Evolutionary conservation across 2,888 invertebrate genomes (phyloP).

Genomic region (Linyphia triangularis): DNA sequence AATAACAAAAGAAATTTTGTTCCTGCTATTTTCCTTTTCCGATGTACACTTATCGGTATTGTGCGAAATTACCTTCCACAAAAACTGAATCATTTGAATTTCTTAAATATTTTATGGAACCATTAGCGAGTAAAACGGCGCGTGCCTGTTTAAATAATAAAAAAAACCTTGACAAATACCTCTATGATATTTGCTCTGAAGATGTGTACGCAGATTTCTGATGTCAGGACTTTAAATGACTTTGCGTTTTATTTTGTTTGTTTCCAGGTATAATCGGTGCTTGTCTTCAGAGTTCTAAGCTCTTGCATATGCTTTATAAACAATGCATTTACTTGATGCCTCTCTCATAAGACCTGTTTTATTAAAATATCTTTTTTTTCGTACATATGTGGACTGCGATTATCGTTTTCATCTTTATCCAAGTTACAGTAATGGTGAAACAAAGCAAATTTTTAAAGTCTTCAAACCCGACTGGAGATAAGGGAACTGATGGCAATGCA

Average conservation of each 20-base stretch:
- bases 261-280: slow-evolving; percentile 30
- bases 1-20: slow-evolving; percentile 53
- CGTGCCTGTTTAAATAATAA: neutral
- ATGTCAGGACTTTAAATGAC: slow-evolving; percentile 28
- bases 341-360: slow-evolving; percentile 1
- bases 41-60: slow-evolving; percentile 66
- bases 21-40: slow-evolving; percentile 31
- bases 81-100: slow-evolving; percentile 74
- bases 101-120: slow-evolving; percentile 75
- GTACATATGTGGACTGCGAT: neutral
- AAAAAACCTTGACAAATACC: slow-evolving; percentile 65
- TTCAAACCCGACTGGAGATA: neutral
- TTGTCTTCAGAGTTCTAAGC: slow-evolving; percentile 55
- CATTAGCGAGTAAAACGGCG: slow-evolving; percentile 54
- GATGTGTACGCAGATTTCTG: slow-evolving; percentile 33
- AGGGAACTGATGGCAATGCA: neutral
- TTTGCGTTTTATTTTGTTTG: slow-evolving; percentile 64
- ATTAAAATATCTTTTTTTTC: slow-evolving; percentile 9
- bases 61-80: slow-evolving; percentile 67
- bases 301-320: slow-evolving; percentile 68
- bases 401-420: neutral
- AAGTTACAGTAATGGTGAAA: neutral
- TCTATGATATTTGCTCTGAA: slow-evolving; percentile 64
- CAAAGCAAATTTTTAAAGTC: neutral
- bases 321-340: slow-evolving; percentile 53